Base-by-base conservation (phyloP, 2,888 invertebrate genomes). In the Petrophora chlorosata region DNA sequence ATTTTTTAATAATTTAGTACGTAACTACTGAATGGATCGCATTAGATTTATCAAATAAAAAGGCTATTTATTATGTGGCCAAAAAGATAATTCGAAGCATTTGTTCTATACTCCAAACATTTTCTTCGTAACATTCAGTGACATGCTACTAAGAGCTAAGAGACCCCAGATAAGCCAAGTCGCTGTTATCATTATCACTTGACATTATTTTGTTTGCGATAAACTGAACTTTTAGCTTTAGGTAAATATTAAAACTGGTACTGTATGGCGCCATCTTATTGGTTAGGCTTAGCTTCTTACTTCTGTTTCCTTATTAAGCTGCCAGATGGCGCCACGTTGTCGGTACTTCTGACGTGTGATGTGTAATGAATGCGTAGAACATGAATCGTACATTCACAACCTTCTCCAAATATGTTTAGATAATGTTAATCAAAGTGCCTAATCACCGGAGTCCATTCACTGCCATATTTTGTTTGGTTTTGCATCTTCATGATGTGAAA, bases 211-310 rank as follows among this genome's bases (percentile, higher is more conserved):
- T 28, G 12, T 36, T 42, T 25, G 25, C 26, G 41, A 41, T 41
- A 41, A 34, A 26, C 25, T 48, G 48, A 42, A 36, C 47, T 41
- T 41, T 5, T 28, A 29, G 17, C 38, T 25, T 19, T 35, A 17
- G 39, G 19, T 32, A 41, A 40, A 12, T 33, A 35, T 26, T 23
- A 19, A 3, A 39, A 19, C 5, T 29, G 13, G 39, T 19, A 26
- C 22, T 17, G 26, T 17, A 36, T 28, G 42, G 49, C 49, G 49
- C 43, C 49, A 42, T 49, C 49, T 28, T 25, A 34, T 49, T 39
- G 5, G 7, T 8, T n/a, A n/a, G 35, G 41, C 15, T 29, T 15
- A 9, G 12, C 10, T 13, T 22, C 9, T 43, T 14, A 16, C 29
- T 39, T 39, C 34, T 17, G 39, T 39, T 49, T 26, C 22, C 8